Conservation (phyloP, 2,113 vertebrate genomes). For the Myotis lucifugus region DNA sequence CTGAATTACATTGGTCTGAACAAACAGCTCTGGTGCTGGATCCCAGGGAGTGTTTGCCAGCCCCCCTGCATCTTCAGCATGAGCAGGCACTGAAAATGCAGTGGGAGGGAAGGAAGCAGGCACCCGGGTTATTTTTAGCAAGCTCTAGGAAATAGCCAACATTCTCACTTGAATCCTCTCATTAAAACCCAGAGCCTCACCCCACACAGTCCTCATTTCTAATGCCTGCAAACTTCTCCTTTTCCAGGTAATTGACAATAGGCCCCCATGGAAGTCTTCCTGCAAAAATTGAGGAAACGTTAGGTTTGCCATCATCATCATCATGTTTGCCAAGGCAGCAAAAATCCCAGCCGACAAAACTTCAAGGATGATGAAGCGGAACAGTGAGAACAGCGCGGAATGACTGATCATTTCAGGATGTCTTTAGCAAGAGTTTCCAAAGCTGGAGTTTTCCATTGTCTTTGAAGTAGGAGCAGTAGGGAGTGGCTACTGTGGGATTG, state of each 20-base stretch:
- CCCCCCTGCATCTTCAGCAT: constrained; percentile 31
- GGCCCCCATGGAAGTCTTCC: constrained; percentile 58
- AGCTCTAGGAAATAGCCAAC: constrained; percentile 53
- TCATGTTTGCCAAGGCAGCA: constrained; percentile 71
- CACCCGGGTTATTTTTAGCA: constrained; percentile 66
- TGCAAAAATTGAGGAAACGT: constrained; percentile 69
- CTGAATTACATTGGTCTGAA: constrained; percentile 18
- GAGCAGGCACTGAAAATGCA: constrained; percentile 50
- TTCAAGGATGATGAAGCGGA: constrained; percentile 59
- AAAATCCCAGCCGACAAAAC: constrained; percentile 63
- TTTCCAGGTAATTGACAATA: constrained; percentile 53
- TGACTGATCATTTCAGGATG: constrained; percentile 23
- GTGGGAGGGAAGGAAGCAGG: constrained; percentile 2
- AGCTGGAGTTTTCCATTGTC: background rate
- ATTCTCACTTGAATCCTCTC: constrained; percentile 63
- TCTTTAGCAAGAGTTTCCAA: constrained; percentile 24
- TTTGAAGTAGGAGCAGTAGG: background rate
- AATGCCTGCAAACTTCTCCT: constrained; percentile 61
- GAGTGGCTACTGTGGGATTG: background rate
- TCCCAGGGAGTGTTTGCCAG: constrained; percentile 42
- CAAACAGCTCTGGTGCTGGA: background rate
- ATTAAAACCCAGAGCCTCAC: constrained; percentile 56
- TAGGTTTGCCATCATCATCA: constrained; percentile 67
- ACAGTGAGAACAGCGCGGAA: rapidly evolving
- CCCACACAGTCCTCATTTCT: constrained; percentile 40